Conservation (phyloP, 2,797 vertebrate genomes). For the Sarcophilus harrisii region DNA sequence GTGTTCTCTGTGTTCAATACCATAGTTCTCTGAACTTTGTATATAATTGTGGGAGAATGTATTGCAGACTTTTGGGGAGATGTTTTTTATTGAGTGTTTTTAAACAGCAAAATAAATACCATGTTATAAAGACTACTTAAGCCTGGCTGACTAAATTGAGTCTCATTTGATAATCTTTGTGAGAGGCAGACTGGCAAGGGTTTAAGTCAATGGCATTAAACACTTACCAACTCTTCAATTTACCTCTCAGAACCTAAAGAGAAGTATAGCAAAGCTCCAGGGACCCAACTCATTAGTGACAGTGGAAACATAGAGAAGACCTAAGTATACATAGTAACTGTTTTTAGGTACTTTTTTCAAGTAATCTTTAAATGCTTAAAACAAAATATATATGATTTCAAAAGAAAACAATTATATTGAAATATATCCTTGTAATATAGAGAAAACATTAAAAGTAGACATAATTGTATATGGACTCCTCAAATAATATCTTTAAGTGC, state of each 20-base stretch:
- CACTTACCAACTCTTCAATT: neutral
- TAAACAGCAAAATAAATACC: neutral
- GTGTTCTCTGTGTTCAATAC: neutral
- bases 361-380: neutral
- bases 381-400: neutral
- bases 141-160: neutral
- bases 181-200: neutral
- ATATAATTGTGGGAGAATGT: neutral
- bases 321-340: neutral
- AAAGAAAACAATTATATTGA: neutral
- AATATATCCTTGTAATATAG: neutral
- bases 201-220: neutral
- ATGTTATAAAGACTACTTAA: neutral
- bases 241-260: neutral
- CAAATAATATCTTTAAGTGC: neutral
- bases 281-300: neutral
- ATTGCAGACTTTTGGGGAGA: neutral
- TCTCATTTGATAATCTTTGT: neutral
- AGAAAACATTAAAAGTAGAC: neutral
- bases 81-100: neutral
- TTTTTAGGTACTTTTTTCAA: neutral
- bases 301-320: neutral
- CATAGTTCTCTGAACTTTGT: neutral
- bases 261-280: neutral
- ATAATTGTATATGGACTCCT: neutral